Base-by-base conservation (phyloP, 2,797 vertebrate species). In the Myiotriccus ornatus region DNA sequence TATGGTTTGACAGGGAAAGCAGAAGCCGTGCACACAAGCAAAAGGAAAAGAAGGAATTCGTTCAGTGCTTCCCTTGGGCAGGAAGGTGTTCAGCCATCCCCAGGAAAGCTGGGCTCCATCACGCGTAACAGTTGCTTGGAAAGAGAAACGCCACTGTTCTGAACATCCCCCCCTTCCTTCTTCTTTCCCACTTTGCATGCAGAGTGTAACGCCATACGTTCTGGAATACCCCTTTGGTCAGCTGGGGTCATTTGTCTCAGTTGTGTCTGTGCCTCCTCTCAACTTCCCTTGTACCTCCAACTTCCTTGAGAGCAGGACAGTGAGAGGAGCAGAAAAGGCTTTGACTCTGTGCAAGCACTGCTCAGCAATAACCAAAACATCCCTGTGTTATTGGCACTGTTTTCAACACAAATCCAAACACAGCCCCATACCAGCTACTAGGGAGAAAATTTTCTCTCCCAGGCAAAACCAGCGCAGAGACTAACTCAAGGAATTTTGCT, bases 341-440 rank as follows among this genome's bases (percentile, higher is more conserved):
- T 60, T 37, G 16, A 21, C 10, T 37, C 14, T 37, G 14, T n/a
- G 23, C 14, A 34, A 68, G 27, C 14, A 13, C 8, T 62, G 47
- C 35, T 49, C 9, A 3, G 27, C 7, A 43, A 28, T 19, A 37
- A 9, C 32, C 22, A 19, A 55, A 74, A 19, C 23, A 62, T n/a
- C 34, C 13, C 16, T n/a, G 2, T 21, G 32, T 63, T 34, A 22
- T 6, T 0, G 1, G 13, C 12, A 16, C 23, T 74, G 37, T 37
- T 80, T 62, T 56, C 55, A 50, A 28, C n/a, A 62, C 12, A 80
- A 85, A 39, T 62, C 24, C 35, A 55, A 84, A 28, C 39, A 24
- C 27, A 78, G 34, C 6, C 50, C 44, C 15, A 7, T 32, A 60
- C 7, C 53, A 55, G 12, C 14, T 53, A 52, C 3, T 4, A 12